Conservation (phyloP, 2,797 vertebrate genomes). For the Glyptemys insculpta region DNA sequence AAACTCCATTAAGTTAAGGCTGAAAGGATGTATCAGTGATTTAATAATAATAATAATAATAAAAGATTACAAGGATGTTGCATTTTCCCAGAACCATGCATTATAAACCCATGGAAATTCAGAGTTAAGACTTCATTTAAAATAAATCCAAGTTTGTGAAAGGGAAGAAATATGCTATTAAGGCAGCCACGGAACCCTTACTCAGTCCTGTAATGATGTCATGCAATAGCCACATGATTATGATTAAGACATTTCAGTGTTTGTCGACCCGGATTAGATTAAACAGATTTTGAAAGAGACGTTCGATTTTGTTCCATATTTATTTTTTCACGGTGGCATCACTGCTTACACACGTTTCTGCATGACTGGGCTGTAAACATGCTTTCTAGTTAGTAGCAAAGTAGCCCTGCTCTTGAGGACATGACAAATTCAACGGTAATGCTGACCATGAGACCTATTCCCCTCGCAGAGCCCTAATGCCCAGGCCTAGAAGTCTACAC, state of each 20-base stretch:
- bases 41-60: not conserved
- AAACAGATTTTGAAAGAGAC: not conserved
- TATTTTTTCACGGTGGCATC: not conserved
- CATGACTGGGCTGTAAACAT: not conserved
- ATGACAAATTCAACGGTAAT: not conserved
- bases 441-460: not conserved
- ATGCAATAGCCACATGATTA: rapidly evolving
- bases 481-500: not conserved
- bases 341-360: not conserved
- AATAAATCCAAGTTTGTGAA: not conserved
- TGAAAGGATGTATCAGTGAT: not conserved
- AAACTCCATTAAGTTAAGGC: rapidly evolving
- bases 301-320: not conserved
- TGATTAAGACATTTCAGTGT: not conserved
- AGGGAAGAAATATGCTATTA: not conserved
- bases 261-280: not conserved
- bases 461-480: not conserved
- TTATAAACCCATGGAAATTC: not conserved
- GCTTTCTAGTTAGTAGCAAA: not conserved
- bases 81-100: not conserved
- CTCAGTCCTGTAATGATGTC: not conserved
- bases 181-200: not conserved
- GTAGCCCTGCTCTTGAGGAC: not conserved
- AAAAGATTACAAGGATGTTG: not conserved
- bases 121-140: not conserved